Evolutionary conservation across 2,888 invertebrate species (phyloP), one percentile per base, ranked within the genome.

Genomic region (Calameuta idolon): DNA sequence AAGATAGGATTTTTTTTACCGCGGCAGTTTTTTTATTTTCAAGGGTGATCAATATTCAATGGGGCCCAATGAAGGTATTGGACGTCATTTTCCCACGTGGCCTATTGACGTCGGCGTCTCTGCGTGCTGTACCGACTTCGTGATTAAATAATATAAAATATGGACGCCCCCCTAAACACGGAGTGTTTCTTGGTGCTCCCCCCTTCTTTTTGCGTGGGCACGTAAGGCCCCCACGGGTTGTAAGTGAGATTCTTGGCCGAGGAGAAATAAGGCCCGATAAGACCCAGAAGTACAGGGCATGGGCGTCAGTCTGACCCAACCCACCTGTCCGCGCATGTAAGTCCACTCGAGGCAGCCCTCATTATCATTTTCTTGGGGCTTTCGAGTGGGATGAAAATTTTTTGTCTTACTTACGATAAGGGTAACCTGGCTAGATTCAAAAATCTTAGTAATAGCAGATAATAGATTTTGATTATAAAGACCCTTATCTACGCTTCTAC

Each of bases 101-200:
- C 71, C 31, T 71, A 71, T 23, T 12, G 71, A 33, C 71, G 71
- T 55, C 71, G 34, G 34, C 71, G 71, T 71, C 71, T 31, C 71
- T 71, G 0, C 71, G 31, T 71, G 55, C 23, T 55, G 55, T 55
- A 55, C 71, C 12, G 15, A 71, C 15, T 71, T 31, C 71, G 71
- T 77, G 75, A 75, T 77, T 77, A 77, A 77, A 75, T 75, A 75
- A 77, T 77, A 71, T 77, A 71, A 77, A 77, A 77, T 77, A 77
- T 77, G 77, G 69, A 77, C 77, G 77, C 77, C 77, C 55, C 23
- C 77, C 77, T 77, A 77, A 77, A 77, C 75, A 77, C 75, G 75
- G 71, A 69, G 34, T 30, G 40, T 75, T 75, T 71, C 55, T 55
- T 9, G 37, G 75, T 74, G 77, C 75, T 75, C 31, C 71, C 77